Evolutionary conservation across 2,888 invertebrate species (phyloP).

Genomic region (Drosophila antonietae): DNA sequence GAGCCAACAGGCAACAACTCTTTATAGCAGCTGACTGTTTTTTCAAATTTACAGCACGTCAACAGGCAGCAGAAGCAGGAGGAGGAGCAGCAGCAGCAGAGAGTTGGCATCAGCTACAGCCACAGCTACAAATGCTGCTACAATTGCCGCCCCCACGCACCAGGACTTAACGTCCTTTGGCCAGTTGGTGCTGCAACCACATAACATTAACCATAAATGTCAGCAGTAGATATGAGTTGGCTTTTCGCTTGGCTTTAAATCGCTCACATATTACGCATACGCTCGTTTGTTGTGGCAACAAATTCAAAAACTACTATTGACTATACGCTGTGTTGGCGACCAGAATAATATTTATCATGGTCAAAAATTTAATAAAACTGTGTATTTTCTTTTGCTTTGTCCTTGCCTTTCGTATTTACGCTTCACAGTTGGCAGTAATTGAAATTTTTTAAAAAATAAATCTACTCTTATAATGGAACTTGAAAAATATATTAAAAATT

Average conservation of each 20-base stretch:
- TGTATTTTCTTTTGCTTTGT: background rate
- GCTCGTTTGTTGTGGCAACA: slow-evolving; percentile 17
- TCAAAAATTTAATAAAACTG: background rate
- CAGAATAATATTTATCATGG: background rate
- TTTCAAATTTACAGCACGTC: slow-evolving; percentile 77
- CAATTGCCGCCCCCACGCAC: background rate
- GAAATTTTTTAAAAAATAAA: background rate
- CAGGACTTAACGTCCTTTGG: slow-evolving; percentile 10
- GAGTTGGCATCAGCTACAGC: background rate
- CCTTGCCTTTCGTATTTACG: background rate
- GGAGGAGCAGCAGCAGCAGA: slow-evolving; percentile 5
- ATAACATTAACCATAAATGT: slow-evolving; percentile 63
- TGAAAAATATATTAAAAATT: too few relatives aligned
- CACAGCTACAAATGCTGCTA: background rate
- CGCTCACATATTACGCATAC: slow-evolving; percentile 49
- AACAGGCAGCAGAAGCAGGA: slow-evolving; percentile 41
- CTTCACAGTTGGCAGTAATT: background rate
- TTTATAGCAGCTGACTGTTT: slow-evolving; percentile 67
- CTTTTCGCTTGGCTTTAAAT: slow-evolving; percentile 48
- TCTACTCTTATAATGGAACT: too few relatives aligned
- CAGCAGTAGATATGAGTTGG: slow-evolving; percentile 27
- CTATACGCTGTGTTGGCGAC: background rate
- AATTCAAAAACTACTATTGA: background rate
- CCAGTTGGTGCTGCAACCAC: slow-evolving; percentile 29
- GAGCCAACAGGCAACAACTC: slow-evolving; percentile 72